Evolutionary conservation across 2,113 vertebrate species (phyloP), one percentile per base, ranked within the genome.

Genomic region (Gymnobelideus leadbeateri): DNA sequence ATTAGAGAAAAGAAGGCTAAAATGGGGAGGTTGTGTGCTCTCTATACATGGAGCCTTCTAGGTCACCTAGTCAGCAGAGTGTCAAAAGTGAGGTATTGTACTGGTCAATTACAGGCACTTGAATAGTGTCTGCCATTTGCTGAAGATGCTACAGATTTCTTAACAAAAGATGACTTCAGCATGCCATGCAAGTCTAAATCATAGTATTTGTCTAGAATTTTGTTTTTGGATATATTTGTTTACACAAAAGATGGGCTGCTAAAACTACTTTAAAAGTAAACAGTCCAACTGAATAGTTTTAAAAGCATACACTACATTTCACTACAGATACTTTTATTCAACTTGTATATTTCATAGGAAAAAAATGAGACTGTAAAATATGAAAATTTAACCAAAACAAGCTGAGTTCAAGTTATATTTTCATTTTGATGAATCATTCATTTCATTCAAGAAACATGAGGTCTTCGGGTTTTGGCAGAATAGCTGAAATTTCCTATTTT

Each of bases 81-180:
- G 95, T 95, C 97, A 97, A 89, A 92, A 97, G 96, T 98, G 91
- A 97, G 96, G 96, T 96, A 97, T 94, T 96, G 94, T 97, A 94
- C 11, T 98, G 97, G 98, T 97, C 98, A 99, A 98, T 99, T 98
- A 98, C 91, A 97, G 98, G 97, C 97, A 98, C 95, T 98, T 98
- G 97, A 99, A 99, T 96, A 31, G 11, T 96, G 92, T 92, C 92
- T 97, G 96, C 95, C 97, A 97, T 96, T 98, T 98, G 93, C 97
- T 98, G 97, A 97, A 98, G 97, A 97, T 97, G 97, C 98, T 93
- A 97, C 92, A 97, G 93, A 98, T 96, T 97, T 98, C 97, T 97
- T 97, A 97, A 94, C 96, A 95, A 96, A 98, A 97, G 95, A 84
- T 84, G 68, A 97, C 53, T 96, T 96, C 91, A 96, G 90, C 95